Evolutionary conservation across 2,888 invertebrate species (phyloP), one percentile per base, ranked within the genome.

Genomic region (Argyresthia albistria): DNA sequence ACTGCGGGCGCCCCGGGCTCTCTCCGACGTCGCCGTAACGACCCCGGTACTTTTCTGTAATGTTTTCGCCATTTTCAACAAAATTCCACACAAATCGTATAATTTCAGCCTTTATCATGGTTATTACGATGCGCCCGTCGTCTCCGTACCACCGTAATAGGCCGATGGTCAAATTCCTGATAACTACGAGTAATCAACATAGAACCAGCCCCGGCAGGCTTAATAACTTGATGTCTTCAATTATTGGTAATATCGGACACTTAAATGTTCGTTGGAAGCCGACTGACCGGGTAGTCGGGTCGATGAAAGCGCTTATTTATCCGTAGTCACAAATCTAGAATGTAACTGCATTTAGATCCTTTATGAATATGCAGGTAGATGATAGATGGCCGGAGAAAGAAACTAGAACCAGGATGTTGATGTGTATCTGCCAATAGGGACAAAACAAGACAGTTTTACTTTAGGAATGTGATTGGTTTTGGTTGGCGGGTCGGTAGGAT

Each of bases 11-110:
- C 42, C 46, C 39, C 35, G 52, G 48, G 36, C 65, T 70, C 69
- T 76, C 76, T 76, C 67, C 67, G 47, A 39, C 71, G 62, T 64
- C 78, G 72, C 73, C 74, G 74, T 76, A 74, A 75, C 80, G 70
- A 80, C 80, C 83, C 86, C 83, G 76, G 81, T 84, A 83, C 80
- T 86, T 86, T 86, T 82, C 81, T 82, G 80, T 84, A 86, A 87
- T 87, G 80, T 87, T 86, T 87, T 87, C 86, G 86, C 87, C 86
- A 82, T 87, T 86, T 86, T 76, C 82, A 84, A 86, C 86, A 83
- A 86, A 86, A 84, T 86, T 87, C 86, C 87, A 64, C 70, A 79
- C 87, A 86, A 87, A 86, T 87, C 80, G 73, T 86, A 84, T 87
- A 87, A 87, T 87, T 83, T 86, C 76, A 75, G 76, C 70, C 73